Conservation (phyloP, 2,888 invertebrate species). For the Gastracanthus pulcherrimus region DNA sequence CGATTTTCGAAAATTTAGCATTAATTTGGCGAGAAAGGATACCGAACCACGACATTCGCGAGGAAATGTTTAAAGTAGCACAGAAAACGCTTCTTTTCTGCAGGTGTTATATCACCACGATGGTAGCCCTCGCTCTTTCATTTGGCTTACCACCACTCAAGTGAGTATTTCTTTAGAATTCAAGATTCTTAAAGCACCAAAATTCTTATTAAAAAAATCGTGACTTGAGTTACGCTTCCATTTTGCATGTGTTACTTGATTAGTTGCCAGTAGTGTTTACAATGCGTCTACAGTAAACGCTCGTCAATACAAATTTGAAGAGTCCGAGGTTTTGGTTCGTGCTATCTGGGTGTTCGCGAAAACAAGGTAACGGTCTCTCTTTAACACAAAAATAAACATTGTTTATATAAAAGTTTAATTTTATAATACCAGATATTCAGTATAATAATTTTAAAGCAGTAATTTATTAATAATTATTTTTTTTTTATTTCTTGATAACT, state of each 20-base stretch:
- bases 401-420: too few relatives aligned
- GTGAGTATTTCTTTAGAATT: constrained; percentile 37
- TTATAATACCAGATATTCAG: too few relatives aligned
- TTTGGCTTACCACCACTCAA: constrained; percentile 37
- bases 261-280: background rate
- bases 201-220: background rate
- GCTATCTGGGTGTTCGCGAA: too few relatives aligned
- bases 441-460: too few relatives aligned
- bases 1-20: background rate
- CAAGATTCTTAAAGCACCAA: constrained; percentile 14
- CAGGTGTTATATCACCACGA: constrained; percentile 37
- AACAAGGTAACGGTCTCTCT: too few relatives aligned
- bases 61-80: constrained; percentile 9
- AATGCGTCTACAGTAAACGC: too few relatives aligned
- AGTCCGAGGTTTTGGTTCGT: too few relatives aligned
- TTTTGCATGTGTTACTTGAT: background rate
- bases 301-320: too few relatives aligned
- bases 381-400: too few relatives aligned
- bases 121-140: constrained; percentile 9
- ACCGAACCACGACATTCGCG: constrained; percentile 11
- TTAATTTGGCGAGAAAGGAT: constrained; percentile 14
- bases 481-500: too few relatives aligned
- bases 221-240: background rate
- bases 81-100: constrained; percentile 30
- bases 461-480: too few relatives aligned